These are phyloP conservation scores for Ursus arctos DNA, from an alignment of 2,113 vertebrate genomes.

Conservation along the genomic window DNA sequence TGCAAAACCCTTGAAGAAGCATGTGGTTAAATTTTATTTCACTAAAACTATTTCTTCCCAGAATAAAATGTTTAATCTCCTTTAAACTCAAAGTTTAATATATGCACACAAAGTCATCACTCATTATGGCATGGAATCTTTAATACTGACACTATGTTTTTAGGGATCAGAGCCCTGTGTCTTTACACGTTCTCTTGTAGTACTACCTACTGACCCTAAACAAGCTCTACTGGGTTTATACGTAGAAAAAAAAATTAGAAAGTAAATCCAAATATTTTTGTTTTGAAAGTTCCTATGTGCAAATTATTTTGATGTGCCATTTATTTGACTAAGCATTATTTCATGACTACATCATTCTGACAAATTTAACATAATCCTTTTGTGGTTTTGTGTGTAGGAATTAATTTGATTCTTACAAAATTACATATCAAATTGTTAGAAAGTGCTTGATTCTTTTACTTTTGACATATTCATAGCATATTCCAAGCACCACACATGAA, in stretches of 20 bases:
- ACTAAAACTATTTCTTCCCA: slow-evolving; percentile 63
- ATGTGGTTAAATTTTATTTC: slow-evolving; percentile 60
- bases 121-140: slow-evolving; percentile 43
- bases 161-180: slow-evolving; percentile 43
- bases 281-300: slow-evolving; percentile 38
- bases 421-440: slow-evolving; percentile 33
- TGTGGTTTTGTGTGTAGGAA: slow-evolving; percentile 54
- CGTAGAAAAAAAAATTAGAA: slow-evolving; percentile 44
- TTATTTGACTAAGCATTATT: slow-evolving; percentile 63
- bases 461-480: not conserved
- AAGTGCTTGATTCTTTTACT: not conserved
- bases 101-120: slow-evolving; percentile 45
- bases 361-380: slow-evolving; percentile 72
- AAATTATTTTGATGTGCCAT: slow-evolving; percentile 61
- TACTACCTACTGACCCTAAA: slow-evolving; percentile 41
- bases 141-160: slow-evolving; percentile 22
- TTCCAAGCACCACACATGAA: slow-evolving; percentile 61
- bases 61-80: slow-evolving; percentile 60
- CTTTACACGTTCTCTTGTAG: slow-evolving; percentile 34
- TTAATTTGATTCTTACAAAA: slow-evolving; percentile 55
- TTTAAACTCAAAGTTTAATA: slow-evolving; percentile 65
- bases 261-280: slow-evolving; percentile 54
- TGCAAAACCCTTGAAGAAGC: slow-evolving; percentile 62
- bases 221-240: not conserved
- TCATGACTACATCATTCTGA: slow-evolving; percentile 36